Conservation (phyloP, 2,888 invertebrate genomes). For the Spodoptera picta region DNA sequence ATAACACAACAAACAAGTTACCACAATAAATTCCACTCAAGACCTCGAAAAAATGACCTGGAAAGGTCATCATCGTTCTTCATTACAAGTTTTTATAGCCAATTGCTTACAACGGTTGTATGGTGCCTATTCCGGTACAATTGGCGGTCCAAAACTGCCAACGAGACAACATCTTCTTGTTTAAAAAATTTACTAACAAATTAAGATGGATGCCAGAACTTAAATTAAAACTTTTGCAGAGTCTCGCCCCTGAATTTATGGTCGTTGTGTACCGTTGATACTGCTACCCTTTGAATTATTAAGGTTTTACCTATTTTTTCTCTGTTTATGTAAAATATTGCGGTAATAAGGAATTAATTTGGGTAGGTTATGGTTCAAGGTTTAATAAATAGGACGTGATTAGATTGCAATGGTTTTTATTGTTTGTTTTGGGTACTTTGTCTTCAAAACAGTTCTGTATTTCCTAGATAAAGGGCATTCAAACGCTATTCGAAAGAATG, state of each 20-base stretch:
- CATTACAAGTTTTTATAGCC: constrained; percentile 50
- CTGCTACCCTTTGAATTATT: constrained; percentile 47
- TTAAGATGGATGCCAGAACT: constrained; percentile 85
- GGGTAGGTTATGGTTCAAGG: neutral
- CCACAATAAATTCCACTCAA: no score
- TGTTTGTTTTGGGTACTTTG: neutral
- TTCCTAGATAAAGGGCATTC: no score
- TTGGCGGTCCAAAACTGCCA: constrained; percentile 41
- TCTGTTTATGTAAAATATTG: constrained; percentile 28
- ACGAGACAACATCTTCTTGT: constrained; percentile 49
- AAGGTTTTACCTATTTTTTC: constrained; percentile 47
- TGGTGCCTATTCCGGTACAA: constrained; percentile 33
- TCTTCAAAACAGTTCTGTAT: no score
- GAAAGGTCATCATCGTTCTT: constrained; percentile 38
- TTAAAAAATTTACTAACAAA: constrained; percentile 76
- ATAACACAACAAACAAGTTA: no score
- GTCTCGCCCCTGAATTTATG: constrained; percentile 75
- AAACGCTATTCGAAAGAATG: no score
- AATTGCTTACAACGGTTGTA: constrained; percentile 44
- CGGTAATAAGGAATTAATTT: constrained; percentile 20
- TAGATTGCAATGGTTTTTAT: no score
- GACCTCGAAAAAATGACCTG: constrained; percentile 21
- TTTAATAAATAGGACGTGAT: neutral
- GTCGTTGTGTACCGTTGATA: constrained; percentile 72
- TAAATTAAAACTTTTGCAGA: constrained; percentile 85